These are phyloP conservation scores for Sarotherodon lohbergeri DNA, from an alignment of 2,113 vertebrate genomes.

Conservation along the genomic window DNA sequence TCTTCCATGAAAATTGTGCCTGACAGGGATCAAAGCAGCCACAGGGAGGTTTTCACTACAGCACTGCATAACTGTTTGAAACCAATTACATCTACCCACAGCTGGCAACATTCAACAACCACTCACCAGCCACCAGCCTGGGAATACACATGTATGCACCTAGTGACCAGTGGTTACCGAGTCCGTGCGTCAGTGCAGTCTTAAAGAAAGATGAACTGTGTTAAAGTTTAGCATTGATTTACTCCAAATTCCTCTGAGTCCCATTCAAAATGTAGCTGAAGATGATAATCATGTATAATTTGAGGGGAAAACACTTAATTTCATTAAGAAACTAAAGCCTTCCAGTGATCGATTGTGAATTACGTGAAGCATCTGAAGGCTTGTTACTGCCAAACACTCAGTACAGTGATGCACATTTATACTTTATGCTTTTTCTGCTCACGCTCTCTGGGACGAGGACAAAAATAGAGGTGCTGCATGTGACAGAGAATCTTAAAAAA, in stretches of 20 bases:
- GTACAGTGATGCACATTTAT: background rate
- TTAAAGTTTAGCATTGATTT: background rate
- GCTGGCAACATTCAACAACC: background rate
- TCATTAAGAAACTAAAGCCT: background rate
- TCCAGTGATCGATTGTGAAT: background rate
- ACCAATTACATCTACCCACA: background rate
- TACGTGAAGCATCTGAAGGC: background rate
- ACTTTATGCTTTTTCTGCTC: background rate
- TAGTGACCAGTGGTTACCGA: background rate
- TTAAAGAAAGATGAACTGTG: background rate
- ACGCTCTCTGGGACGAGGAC: background rate
- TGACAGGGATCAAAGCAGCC: background rate
- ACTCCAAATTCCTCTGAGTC: background rate
- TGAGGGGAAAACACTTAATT: background rate
- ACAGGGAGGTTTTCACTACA: background rate
- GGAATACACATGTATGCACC: background rate
- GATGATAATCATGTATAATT: background rate
- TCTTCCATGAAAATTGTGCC: background rate
- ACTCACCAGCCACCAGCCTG: background rate
- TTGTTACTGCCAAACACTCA: background rate
- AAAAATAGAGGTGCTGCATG: slow-evolving; percentile 44
- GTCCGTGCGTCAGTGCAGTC: background rate
- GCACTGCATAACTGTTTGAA: background rate
- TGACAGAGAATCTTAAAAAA: slow-evolving; percentile 20
- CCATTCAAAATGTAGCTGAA: background rate